Conservation (phyloP, 2,888 invertebrate genomes). For the Hirtodrosophila alboralis region DNA sequence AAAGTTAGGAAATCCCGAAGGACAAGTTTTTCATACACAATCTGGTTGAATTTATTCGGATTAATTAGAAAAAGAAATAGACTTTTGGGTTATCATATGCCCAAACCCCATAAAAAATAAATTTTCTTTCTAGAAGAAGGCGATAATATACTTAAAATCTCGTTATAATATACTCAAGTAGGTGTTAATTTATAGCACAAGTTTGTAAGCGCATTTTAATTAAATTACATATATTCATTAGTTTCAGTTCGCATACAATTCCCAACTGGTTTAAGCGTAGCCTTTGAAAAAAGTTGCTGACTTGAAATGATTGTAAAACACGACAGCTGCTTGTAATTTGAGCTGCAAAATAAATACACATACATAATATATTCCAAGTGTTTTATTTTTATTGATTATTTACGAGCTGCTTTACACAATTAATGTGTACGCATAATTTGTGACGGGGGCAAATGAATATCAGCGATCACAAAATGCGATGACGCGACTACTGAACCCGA, state of each 20-base stretch:
- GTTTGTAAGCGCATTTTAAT: no score
- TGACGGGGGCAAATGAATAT: constrained; percentile 9
- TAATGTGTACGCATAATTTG: constrained; percentile 15
- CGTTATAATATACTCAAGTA: no score
- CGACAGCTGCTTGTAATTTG: constrained; percentile 3
- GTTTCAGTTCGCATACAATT: constrained; percentile 12
- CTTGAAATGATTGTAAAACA: not conserved
- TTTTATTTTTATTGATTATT: constrained; percentile 54
- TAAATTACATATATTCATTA: no score
- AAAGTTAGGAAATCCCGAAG: no score
- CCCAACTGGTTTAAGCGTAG: constrained; percentile 5
- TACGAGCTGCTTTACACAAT: constrained; percentile 41
- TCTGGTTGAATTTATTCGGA: no score
- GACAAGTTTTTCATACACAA: no score
- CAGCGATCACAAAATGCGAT: constrained; percentile 33
- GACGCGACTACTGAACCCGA: constrained; percentile 54
- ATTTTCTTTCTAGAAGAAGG: no score
- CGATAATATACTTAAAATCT: no score
- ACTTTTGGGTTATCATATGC: no score
- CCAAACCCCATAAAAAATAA: no score
- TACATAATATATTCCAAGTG: constrained; percentile 20
- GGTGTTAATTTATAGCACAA: no score
- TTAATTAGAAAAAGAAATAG: no score
- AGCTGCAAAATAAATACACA: not conserved
- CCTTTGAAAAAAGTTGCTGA: not conserved